Evolutionary conservation across 2,797 vertebrate species (phyloP).

Genomic region (Enteromius treurensis): DNA sequence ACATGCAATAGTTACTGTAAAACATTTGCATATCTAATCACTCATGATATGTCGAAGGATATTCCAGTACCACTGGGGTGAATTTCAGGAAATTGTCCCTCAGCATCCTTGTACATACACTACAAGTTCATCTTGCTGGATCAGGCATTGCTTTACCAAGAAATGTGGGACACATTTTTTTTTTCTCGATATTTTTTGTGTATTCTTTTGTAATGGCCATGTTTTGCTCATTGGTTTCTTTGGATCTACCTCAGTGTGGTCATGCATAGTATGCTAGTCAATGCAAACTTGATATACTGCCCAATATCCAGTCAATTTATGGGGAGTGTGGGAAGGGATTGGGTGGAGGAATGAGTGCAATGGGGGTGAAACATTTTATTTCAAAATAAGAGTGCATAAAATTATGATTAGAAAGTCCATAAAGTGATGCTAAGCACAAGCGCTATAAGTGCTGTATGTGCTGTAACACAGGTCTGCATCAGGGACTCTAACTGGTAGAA

Average conservation of each 20-base stretch:
- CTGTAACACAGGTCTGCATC: conserved; percentile 11
- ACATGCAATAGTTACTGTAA: conserved; percentile 70
- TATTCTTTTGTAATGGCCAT: conserved; percentile 55
- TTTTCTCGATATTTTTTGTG: conserved; percentile 50
- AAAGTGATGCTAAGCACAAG: conserved; percentile 22
- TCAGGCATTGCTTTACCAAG: conserved; percentile 25
- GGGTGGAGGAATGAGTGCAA: background rate
- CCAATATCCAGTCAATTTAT: background rate
- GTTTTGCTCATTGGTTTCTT: conserved; percentile 9
- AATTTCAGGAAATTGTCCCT: conserved; percentile 16
- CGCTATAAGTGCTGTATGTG: background rate
- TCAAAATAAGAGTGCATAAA: conserved; percentile 12
- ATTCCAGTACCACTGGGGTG: conserved; percentile 6
- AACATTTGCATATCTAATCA: conserved; percentile 28
- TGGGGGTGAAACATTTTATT: background rate
- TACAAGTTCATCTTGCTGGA: background rate
- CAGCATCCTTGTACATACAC: conserved; percentile 16
- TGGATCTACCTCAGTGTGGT: conserved; percentile 66
- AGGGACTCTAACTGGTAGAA: conserved; percentile 10
- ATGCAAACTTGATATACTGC: conserved; percentile 31
- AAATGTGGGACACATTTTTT: background rate
- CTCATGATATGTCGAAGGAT: conserved; percentile 5
- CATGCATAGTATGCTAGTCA: conserved; percentile 51
- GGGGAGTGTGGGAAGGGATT: background rate
- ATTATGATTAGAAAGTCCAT: background rate